Base-by-base conservation (phyloP, 2,113 vertebrate species). In the Microcebus lehilahytsara region DNA sequence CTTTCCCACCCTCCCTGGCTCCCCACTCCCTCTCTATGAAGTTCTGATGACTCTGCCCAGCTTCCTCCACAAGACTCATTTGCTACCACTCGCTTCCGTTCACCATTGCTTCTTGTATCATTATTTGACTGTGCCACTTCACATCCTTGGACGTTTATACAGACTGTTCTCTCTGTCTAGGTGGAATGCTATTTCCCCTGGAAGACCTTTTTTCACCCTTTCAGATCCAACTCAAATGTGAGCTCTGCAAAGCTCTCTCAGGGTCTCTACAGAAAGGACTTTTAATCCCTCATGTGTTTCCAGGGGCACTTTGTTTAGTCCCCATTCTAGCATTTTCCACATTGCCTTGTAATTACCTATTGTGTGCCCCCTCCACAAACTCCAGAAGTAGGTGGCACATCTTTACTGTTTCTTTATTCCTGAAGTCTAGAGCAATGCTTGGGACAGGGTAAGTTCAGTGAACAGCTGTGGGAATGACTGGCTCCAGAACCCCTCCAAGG, bases 21-120 rank as follows among this genome's bases (percentile, higher is more conserved):
- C 67, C 40, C 11, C 2, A 0, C 3, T 22, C 8, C 19, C 60
- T 9, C 0, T 1, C 0, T 13, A 20, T 37, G 19, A 72, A 53
- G 9, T 34, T 19, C 6, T 13, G 40, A 10, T 4, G 51, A 17
- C 17, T 12, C 13, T 62, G 3, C 13, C 34, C 56, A 51, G 3
- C 34, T 56, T 66, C 60, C 11, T 40, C 34, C 42, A 60, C n/a
- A 60, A 62, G 19, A 34, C 8, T 64, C 42, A 23, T 16, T 11
- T 37, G 12, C 71, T 60, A 23, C 14, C 17, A 4, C 2, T 42
- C 3, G 3, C 7, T 72, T 6, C 32, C 30, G 2, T 8, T 20
- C 49, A 78, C 25, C 16, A 32, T 14, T 20, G 12, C 17, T 40
- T 3, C 20, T 30, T 60, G 10, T 58, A 17, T 42, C 34, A 32